Evolutionary conservation across 2,888 invertebrate genomes (phyloP).

Genomic region (Dryomyza anilis): DNA sequence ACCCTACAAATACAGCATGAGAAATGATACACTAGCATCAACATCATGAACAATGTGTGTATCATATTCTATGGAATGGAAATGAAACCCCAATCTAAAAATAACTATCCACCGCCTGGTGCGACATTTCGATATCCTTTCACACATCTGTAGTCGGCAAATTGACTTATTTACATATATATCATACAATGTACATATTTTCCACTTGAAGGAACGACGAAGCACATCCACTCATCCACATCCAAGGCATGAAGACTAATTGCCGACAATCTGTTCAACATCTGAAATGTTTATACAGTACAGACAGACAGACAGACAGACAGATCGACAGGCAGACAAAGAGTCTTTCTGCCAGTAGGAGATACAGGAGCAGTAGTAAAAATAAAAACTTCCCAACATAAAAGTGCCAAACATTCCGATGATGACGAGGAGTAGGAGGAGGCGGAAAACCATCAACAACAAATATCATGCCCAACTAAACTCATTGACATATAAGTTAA

Average conservation of each 20-base stretch:
- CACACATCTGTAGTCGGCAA: conserved; percentile 8
- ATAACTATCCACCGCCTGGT: neutral
- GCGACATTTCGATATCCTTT: neutral
- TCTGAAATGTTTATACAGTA: conserved; percentile 35
- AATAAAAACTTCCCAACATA: no score
- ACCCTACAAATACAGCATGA: no score
- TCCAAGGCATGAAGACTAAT: conserved; percentile 36
- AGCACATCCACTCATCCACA: conserved; percentile 2
- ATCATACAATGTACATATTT: conserved; percentile 3
- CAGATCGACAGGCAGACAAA: neutral
- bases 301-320: neutral
- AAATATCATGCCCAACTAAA: neutral
- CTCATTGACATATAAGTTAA: neutral
- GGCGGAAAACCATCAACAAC: neutral
- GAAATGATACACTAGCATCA: no score
- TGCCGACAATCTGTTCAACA: conserved; percentile 44
- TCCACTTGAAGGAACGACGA: conserved; percentile 8
- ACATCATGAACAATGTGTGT: neutral
- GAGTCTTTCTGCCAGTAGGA: conserved; percentile 9
- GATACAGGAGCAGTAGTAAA: no score
- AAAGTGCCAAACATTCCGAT: no score
- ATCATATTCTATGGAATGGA: neutral
- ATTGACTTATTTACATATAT: conserved; percentile 6
- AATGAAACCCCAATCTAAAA: no score
- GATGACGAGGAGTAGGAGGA: neutral